Evolutionary conservation across 2,888 invertebrate genomes (phyloP).

Genomic region (Drosophila limbata): DNA sequence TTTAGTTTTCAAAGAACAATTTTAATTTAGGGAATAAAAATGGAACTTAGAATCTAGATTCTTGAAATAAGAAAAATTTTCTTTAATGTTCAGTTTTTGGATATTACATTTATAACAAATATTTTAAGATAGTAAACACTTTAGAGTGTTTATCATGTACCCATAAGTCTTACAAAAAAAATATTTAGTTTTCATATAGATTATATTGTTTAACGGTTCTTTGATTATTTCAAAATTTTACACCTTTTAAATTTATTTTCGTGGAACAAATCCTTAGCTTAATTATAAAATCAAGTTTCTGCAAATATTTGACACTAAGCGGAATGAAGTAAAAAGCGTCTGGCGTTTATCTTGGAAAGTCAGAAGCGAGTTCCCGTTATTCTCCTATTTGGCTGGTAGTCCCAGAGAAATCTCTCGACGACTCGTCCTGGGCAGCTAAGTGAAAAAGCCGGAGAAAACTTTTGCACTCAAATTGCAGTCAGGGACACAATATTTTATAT

Average conservation of each 20-base stretch:
- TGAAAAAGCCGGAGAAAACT: conserved; percentile 67
- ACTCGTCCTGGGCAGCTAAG: conserved; percentile 29
- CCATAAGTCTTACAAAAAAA: too few species aligned
- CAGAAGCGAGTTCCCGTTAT: conserved; percentile 5
- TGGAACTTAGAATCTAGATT: too few species aligned
- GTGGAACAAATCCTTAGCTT: neutral
- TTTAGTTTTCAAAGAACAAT: too few species aligned
- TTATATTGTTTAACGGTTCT: too few species aligned
- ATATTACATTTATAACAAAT: too few species aligned
- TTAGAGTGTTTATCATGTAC: too few species aligned
- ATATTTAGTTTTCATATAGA: too few species aligned
- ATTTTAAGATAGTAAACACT: too few species aligned
- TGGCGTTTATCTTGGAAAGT: conserved; percentile 63
- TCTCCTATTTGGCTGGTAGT: conserved; percentile 40
- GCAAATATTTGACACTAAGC: conserved; percentile 40
- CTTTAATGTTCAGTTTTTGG: too few species aligned
- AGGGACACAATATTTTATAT: conserved; percentile 60
- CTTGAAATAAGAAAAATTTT: too few species aligned
- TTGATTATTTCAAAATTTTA: too few species aligned
- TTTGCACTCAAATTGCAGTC: conserved; percentile 59
- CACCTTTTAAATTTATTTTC: neutral
- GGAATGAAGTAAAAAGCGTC: conserved; percentile 40
- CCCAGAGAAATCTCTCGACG: conserved; percentile 3
- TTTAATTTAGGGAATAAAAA: too few species aligned
- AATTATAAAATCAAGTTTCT: conserved; percentile 32